Conservation (phyloP, 2,113 vertebrate species). For the Glareola pratincola region DNA sequence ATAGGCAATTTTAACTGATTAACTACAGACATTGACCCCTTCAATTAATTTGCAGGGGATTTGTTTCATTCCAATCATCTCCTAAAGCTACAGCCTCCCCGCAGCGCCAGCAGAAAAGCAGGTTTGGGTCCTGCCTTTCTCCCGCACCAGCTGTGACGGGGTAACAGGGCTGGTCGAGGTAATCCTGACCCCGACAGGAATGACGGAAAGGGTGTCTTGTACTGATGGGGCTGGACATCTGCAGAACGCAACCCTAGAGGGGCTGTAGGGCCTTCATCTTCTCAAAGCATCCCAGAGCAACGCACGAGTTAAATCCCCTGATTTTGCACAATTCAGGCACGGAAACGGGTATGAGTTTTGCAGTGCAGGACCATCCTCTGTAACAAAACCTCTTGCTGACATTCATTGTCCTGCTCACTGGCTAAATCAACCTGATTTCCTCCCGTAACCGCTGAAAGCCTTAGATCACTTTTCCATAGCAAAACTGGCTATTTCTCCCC, state of each 20-base stretch:
- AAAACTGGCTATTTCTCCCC: not conserved
- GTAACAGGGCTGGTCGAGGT: not conserved
- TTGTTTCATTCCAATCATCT: not conserved
- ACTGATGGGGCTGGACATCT: not conserved
- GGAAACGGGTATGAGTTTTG: not conserved
- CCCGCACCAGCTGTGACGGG: not conserved
- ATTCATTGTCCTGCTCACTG: not conserved
- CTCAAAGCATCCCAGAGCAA: not conserved
- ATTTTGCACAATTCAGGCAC: not conserved
- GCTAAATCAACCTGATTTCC: not conserved
- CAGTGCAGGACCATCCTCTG: not conserved
- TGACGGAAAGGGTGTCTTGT: not conserved
- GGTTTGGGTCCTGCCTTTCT: not conserved
- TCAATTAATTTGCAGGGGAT: not conserved
- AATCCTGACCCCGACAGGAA: not conserved
- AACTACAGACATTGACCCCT: constrained; percentile 30
- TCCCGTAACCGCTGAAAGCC: not conserved
- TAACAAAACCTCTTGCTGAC: not conserved
- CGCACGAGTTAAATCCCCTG: not conserved
- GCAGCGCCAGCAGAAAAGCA: not conserved
- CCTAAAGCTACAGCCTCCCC: not conserved
- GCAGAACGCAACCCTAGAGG: not conserved
- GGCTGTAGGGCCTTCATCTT: not conserved
- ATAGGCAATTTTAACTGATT: constrained; percentile 14
- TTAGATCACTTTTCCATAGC: accelerated